Conservation (phyloP, 1,140 invertebrate genomes). For the Heliconius congener region DNA sequence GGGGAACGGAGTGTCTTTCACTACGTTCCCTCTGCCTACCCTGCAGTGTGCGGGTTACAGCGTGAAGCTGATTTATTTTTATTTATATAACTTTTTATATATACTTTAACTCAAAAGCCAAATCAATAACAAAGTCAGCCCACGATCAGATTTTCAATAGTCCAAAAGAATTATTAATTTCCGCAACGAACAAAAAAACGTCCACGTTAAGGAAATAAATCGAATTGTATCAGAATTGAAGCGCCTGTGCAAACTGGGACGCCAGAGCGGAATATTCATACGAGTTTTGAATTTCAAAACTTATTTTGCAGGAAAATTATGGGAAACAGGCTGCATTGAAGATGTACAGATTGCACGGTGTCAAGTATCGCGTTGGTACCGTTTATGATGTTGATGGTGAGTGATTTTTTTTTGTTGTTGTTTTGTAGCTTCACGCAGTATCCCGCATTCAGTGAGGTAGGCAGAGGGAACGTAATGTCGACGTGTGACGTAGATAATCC, state of each 20-base stretch:
- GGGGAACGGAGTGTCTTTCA: too few species aligned
- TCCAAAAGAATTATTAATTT: conserved; percentile 24
- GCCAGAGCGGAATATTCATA: conserved; percentile 50
- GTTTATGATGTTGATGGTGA: conserved; percentile 61
- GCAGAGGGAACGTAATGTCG: too few species aligned
- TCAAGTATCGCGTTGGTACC: conserved; percentile 61
- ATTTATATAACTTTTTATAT: not conserved
- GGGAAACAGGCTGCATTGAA: conserved; percentile 66
- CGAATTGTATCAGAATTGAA: conserved; percentile 44
- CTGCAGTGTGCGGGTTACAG: too few species aligned
- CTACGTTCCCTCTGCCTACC: too few species aligned
- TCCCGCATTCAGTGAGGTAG: too few species aligned
- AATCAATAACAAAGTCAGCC: not conserved
- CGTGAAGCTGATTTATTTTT: too few species aligned
- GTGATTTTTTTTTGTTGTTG: conserved; percentile 18
- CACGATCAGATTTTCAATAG: conserved; percentile 16
- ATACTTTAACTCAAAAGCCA: not conserved
- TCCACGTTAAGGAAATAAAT: conserved; percentile 31
- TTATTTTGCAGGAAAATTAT: conserved; percentile 66
- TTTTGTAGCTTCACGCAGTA: not conserved
- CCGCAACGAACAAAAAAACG: conserved; percentile 12
- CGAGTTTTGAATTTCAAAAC: conserved; percentile 56
- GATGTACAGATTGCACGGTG: conserved; percentile 54
- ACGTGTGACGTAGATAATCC: too few species aligned
- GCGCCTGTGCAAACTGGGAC: conserved; percentile 32